These are phyloP conservation scores for Cisticola juncidis DNA, from an alignment of 2,113 vertebrate species.

Conservation along the genomic window DNA sequence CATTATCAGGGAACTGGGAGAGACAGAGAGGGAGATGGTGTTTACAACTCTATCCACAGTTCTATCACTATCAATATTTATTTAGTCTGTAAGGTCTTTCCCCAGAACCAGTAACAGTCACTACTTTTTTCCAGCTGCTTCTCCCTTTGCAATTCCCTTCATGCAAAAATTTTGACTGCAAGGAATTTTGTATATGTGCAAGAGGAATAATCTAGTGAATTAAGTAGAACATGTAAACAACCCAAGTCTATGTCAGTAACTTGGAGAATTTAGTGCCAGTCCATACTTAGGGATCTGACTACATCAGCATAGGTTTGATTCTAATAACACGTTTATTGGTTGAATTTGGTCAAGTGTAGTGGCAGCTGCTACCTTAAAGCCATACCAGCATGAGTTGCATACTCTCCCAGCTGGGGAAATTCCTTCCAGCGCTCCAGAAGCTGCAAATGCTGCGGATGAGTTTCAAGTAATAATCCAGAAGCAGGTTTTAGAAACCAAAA, in stretches of 20 bases:
- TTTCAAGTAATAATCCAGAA: background rate
- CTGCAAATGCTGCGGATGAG: background rate
- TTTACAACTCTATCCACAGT: background rate
- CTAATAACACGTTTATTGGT: background rate
- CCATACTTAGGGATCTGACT: background rate
- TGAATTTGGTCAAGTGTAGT: background rate
- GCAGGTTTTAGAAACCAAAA: background rate
- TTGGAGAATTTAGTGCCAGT: background rate
- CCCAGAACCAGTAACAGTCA: accelerated
- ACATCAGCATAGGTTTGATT: background rate
- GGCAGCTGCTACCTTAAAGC: background rate
- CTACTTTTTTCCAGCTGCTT: background rate
- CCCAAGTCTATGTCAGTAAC: background rate
- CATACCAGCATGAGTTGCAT: background rate
- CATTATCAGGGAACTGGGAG: background rate
- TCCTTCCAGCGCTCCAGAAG: background rate
- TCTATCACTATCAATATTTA: background rate
- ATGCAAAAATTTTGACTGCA: background rate
- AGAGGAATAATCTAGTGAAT: background rate
- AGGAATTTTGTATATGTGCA: background rate
- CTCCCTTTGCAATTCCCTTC: background rate
- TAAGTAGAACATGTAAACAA: background rate
- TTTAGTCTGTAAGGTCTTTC: background rate
- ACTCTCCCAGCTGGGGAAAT: background rate
- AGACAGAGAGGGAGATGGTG: background rate